Evolutionary conservation across 2,113 vertebrate genomes (phyloP).

Genomic region (Clarias magur): DNA sequence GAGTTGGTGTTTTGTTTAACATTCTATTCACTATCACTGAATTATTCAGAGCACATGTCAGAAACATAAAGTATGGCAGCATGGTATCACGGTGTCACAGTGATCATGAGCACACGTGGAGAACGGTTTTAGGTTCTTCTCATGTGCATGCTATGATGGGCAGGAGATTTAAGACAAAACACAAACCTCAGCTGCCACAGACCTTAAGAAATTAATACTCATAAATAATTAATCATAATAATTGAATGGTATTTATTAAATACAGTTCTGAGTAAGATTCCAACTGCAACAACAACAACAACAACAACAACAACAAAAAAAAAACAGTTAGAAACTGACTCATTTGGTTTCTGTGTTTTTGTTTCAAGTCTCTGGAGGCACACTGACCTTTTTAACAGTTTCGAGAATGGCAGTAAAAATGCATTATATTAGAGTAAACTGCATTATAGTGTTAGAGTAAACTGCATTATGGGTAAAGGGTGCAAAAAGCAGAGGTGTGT

Average conservation of each 20-base stretch:
- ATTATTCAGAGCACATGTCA: neutral
- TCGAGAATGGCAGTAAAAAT: neutral
- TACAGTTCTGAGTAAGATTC: too few species aligned
- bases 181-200: too few species aligned
- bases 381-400: constrained; percentile 23
- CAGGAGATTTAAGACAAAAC: neutral
- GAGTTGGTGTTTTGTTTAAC: neutral
- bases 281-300: too few species aligned
- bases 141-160: too few species aligned
- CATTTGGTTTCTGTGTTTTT: neutral
- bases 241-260: too few species aligned
- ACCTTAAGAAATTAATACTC: neutral
- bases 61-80: neutral
- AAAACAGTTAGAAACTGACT: neutral
- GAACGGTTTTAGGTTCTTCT: neutral
- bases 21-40: neutral
- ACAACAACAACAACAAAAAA: neutral
- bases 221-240: too few species aligned
- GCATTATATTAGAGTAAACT: constrained; percentile 16
- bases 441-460: constrained; percentile 19
- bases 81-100: too few species aligned
- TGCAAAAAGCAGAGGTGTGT: neutral
- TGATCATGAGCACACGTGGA: neutral
- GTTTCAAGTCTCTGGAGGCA: neutral
- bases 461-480: constrained; percentile 15